A percentile compares a stretch with the other conserved stretches of the same genome.
These are phyloP conservation scores for Zaprionus lachaisei DNA, from an alignment of 1,140 invertebrate species.

Conservation along the genomic window DNA sequence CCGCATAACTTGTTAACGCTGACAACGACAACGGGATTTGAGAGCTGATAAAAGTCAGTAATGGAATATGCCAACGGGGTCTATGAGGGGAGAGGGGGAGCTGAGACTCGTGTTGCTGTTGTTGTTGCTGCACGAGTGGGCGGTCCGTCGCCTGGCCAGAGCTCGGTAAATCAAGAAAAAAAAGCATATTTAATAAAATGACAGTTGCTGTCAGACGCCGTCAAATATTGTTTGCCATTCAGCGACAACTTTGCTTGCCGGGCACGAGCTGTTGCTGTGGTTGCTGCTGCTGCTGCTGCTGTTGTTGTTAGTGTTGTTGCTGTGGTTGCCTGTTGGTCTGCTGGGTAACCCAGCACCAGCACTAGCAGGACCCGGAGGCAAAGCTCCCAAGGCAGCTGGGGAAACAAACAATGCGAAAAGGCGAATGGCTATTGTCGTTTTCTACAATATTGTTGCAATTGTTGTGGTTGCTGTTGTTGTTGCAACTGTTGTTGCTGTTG, in stretches of 20 bases:
- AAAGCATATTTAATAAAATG: conserved; percentile 82
- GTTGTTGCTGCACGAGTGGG: conserved; percentile 27
- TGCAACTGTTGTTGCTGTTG: conserved; percentile 54
- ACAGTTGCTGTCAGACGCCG: conserved; percentile 78
- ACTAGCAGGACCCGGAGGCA: conserved; percentile 24
- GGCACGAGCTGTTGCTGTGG: conserved; percentile 57
- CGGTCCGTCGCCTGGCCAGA: conserved; percentile 17
- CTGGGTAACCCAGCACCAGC: background rate
- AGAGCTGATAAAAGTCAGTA: conserved; percentile 67
- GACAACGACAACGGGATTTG: conserved; percentile 80
- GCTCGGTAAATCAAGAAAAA: conserved; percentile 40
- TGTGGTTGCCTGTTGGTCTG: background rate
- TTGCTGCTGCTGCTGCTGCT: background rate
- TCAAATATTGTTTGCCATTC: conserved; percentile 63
- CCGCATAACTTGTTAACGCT: conserved; percentile 77
- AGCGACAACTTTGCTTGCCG: conserved; percentile 66
- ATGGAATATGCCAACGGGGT: conserved; percentile 19
- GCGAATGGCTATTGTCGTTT: conserved; percentile 70
- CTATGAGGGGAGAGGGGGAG: background rate
- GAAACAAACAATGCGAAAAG: conserved; percentile 67
- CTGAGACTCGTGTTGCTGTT: background rate
- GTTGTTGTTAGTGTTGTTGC: background rate
- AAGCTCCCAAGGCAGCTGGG: conserved; percentile 22
- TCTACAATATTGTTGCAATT: conserved; percentile 68
- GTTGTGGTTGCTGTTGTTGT: conserved; percentile 43